Base-by-base conservation (phyloP, 2,888 invertebrate species). In the Drosophila recens region DNA sequence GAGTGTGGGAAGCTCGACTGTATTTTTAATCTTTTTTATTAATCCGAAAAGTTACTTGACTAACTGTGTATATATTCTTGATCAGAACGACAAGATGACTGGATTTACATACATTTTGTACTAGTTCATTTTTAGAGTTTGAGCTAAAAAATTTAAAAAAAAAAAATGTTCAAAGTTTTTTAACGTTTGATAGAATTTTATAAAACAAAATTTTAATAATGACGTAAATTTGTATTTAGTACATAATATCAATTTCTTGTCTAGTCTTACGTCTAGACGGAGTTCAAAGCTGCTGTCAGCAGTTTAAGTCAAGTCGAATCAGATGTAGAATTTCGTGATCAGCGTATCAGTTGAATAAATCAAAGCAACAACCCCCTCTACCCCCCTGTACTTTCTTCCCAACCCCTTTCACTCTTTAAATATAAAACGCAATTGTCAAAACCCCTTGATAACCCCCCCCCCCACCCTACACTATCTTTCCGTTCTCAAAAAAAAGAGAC, bases 351-450 rank as follows among this genome's bases (percentile, higher is more conserved):
- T 27, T 27, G 3, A 46, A 27, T 27, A n/a, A 46, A 46, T 46
- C 46, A 27, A 30, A 48, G 20, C 13, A 34, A 13, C 15, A 17
- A 4, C 33, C 11, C 10, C 1, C 17, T n/a, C n/a, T 4, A 13
- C 17, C 4, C 15, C 6, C 3, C 11, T 23, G 4, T 23, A 20
- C 51, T 20, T 13, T n/a, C 40, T 30, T 4, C 40, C 27, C 27
- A 0, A 5, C 5, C 0, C 1, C n/a, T 10, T 10, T 23, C 56
- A 1, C 9, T 15, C n/a, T 34, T 9, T 23, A n/a, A 52, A 61
- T 77, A 40, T 75, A 77, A 63, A 67, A 63, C 75, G 75, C 75
- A 75, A 45, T 75, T 72, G n/a, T 56, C 57, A 42, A 42, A 42
- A n/a, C 5, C 36, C 27, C 13, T 34, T 9, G 6, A 20, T 17